Evolutionary conservation across 1,140 invertebrate species (phyloP).

Genomic region (Palaemon carinicauda): DNA sequence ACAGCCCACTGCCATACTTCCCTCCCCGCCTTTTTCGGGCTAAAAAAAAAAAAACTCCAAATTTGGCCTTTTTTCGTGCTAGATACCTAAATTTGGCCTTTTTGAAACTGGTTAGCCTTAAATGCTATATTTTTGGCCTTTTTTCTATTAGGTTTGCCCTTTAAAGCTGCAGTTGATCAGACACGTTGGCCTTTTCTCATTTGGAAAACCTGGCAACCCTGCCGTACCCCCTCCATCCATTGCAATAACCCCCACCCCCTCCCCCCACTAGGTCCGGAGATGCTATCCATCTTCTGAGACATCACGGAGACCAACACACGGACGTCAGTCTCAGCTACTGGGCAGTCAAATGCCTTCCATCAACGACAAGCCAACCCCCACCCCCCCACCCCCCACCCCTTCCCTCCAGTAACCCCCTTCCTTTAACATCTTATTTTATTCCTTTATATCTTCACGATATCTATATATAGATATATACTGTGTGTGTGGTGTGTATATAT

Average conservation of each 20-base stretch:
- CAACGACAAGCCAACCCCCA: neutral
- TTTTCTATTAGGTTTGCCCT: too few species aligned
- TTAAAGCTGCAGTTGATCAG: too few species aligned
- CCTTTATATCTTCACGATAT: neutral
- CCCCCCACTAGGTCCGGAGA: neutral
- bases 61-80: too few species aligned
- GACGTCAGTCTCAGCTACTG: constrained; percentile 37
- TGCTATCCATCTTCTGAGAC: constrained; percentile 45
- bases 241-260: neutral
- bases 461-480: too few species aligned
- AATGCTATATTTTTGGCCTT: too few species aligned
- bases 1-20: too few species aligned
- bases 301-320: constrained; percentile 47
- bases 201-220: neutral
- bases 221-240: neutral
- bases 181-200: too few species aligned
- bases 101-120: too few species aligned
- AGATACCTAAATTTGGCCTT: too few species aligned
- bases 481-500: too few species aligned
- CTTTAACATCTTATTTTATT: neutral
- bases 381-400: neutral
- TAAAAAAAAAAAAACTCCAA: too few species aligned
- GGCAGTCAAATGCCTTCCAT: constrained; percentile 20
- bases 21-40: too few species aligned
- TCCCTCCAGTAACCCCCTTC: neutral